Conservation (phyloP, 2,888 invertebrate species). For the Apoda limacodes region DNA sequence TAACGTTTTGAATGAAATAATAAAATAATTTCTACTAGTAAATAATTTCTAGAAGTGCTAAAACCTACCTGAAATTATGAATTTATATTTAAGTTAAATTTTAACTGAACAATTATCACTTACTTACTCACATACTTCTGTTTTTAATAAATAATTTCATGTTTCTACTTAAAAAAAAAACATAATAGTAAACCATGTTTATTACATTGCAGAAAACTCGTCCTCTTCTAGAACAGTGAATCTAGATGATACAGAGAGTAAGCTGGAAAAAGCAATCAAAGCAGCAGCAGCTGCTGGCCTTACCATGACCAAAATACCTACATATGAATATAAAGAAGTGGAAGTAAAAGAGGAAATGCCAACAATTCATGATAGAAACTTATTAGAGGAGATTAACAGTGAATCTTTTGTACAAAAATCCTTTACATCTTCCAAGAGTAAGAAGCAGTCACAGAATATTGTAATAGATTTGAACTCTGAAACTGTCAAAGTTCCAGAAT, state of each 20-base stretch:
- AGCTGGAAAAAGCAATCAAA: conserved; percentile 59
- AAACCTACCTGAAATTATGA: no score
- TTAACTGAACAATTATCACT: no score
- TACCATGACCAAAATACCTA: conserved; percentile 63
- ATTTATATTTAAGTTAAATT: no score
- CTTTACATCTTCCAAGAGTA: conserved; percentile 69
- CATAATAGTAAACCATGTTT: conserved; percentile 1
- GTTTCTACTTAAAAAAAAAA: no score
- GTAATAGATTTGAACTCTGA: conserved; percentile 79
- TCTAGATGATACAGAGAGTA: conserved; percentile 53
- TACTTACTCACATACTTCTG: no score
- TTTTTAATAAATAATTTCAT: no score
- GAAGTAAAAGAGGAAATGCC: conserved; percentile 63
- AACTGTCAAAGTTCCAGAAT: conserved; percentile 75
- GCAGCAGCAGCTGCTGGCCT: conserved; percentile 62
- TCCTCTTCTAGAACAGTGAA: conserved; percentile 31
- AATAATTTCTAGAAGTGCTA: no score
- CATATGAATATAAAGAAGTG: conserved; percentile 57
- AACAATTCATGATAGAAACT: conserved; percentile 64
- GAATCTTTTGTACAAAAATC: conserved; percentile 75
- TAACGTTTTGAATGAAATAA: no score
- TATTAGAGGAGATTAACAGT: conserved; percentile 77
- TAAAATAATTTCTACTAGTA: conserved; percentile 1
- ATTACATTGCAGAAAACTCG: conserved; percentile 20
- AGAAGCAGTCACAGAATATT: conserved; percentile 75